These are phyloP conservation scores for Willisornis vidua DNA, from an alignment of 2,113 vertebrate genomes.

Conservation along the genomic window DNA sequence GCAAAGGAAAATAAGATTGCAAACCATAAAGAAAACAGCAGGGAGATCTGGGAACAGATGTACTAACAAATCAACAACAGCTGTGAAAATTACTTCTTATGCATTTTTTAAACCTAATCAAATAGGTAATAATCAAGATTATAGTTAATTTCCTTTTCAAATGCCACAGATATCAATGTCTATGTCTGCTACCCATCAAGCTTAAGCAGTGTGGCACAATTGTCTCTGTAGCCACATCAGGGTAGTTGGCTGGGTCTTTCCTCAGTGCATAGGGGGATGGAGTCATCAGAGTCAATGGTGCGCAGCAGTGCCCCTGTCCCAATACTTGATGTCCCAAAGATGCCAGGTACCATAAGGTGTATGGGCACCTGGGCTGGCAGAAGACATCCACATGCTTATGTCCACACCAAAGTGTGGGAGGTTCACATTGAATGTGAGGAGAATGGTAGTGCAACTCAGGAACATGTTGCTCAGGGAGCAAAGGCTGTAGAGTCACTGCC, in stretches of 20 bases:
- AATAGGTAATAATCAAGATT: constrained; percentile 6
- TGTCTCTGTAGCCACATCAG: background rate
- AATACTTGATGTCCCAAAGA: background rate
- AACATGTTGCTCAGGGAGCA: background rate
- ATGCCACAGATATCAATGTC: background rate
- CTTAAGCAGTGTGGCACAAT: background rate
- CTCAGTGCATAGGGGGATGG: background rate
- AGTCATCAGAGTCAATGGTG: fast-evolving
- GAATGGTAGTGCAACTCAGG: no score
- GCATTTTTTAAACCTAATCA: background rate
- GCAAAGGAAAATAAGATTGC: constrained; percentile 54
- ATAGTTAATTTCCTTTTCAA: background rate
- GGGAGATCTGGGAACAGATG: background rate
- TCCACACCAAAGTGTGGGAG: background rate
- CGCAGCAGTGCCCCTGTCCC: background rate
- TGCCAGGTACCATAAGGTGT: background rate
- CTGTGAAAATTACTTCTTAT: constrained; percentile 57
- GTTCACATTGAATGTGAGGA: background rate
- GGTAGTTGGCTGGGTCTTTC: background rate
- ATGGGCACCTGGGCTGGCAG: background rate
- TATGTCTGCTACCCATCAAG: background rate
- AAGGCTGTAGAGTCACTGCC: background rate
- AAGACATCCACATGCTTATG: fast-evolving
- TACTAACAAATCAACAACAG: constrained; percentile 48
- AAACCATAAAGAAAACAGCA: constrained; percentile 47